Evolutionary conservation across 2,797 vertebrate genomes (phyloP).

Genomic region (Pantherophis alleghaniensis): DNA sequence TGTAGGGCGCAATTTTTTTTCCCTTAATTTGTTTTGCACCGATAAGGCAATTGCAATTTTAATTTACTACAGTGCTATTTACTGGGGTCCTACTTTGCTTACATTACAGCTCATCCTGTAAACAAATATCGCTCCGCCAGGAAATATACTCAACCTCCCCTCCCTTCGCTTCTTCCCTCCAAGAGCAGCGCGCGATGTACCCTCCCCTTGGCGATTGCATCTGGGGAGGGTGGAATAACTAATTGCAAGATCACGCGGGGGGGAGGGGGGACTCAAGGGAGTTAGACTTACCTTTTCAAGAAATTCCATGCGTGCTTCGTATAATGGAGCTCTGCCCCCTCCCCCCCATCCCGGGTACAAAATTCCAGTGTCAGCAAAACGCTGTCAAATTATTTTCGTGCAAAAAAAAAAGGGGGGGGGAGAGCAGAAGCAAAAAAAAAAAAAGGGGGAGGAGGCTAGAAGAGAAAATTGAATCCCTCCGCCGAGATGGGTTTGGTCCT

Average conservation of each 20-base stretch:
- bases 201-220: slow-evolving; percentile 47
- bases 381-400: slow-evolving; percentile 75
- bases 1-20: slow-evolving; percentile 27
- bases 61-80: slow-evolving; percentile 67
- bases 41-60: slow-evolving; percentile 64
- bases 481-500: slow-evolving; percentile 69
- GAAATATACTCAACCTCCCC: slow-evolving; percentile 65
- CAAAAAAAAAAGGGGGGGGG: slow-evolving; percentile 48
- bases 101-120: slow-evolving; percentile 69
- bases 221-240: slow-evolving; percentile 45
- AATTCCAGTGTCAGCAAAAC: slow-evolving; percentile 72
- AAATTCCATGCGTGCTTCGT: slow-evolving; percentile 54
- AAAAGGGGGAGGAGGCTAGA: slow-evolving; percentile 55
- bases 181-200: slow-evolving; percentile 1
- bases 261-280: slow-evolving; percentile 43
- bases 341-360: slow-evolving; percentile 58
- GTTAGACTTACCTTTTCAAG: slow-evolving; percentile 71
- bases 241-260: slow-evolving; percentile 8
- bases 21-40: slow-evolving; percentile 10
- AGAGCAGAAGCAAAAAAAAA: slow-evolving; percentile 43
- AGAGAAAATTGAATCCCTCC: slow-evolving; percentile 70
- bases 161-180: slow-evolving; percentile 36
- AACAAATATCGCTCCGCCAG: slow-evolving; percentile 78
- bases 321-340: slow-evolving; percentile 50
- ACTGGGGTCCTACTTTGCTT: slow-evolving; percentile 66